Percentiles rank a stretch among this genome's conserved stretches.
phyloP scores from a whole-genome alignment of 1,140 invertebrate genomes.

The Probaryconus sp. region DNA sequence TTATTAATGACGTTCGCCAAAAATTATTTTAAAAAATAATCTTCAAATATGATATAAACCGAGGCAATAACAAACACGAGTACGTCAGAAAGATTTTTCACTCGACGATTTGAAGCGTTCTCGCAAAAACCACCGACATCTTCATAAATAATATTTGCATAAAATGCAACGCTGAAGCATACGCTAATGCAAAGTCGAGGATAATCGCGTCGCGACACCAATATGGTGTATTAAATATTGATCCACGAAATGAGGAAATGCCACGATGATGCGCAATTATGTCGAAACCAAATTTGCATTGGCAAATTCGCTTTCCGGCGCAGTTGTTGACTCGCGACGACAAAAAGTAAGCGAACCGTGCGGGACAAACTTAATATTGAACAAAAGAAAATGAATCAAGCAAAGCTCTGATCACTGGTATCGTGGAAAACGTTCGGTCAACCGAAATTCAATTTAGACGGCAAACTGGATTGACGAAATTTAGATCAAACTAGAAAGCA shows the following conservation, averaged over 20 bases:
- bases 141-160: conserved; percentile 7
- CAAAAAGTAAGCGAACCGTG: background rate
- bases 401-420: conserved; percentile 11
- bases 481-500: no score
- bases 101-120: no score
- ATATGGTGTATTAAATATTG: conserved; percentile 31
- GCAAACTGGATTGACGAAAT: conserved; percentile 21
- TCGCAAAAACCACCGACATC: no score
- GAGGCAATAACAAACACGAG: no score
- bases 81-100: no score
- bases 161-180: background rate
- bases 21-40: no score
- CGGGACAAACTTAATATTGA: conserved; percentile 14
- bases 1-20: no score
- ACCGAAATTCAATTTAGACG: conserved; percentile 29
- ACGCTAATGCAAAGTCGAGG: conserved; percentile 18
- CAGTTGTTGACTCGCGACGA: conserved; percentile 22
- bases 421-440: background rate
- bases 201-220: conserved; percentile 11
- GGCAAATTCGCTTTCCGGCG: conserved; percentile 22
- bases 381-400: conserved; percentile 4
- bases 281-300: conserved; percentile 25
- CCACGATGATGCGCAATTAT: conserved; percentile 28
- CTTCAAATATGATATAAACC: no score
- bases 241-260: conserved; percentile 22